Conservation (phyloP, 1,140 invertebrate genomes). For the Cyclargus thomasi region DNA sequence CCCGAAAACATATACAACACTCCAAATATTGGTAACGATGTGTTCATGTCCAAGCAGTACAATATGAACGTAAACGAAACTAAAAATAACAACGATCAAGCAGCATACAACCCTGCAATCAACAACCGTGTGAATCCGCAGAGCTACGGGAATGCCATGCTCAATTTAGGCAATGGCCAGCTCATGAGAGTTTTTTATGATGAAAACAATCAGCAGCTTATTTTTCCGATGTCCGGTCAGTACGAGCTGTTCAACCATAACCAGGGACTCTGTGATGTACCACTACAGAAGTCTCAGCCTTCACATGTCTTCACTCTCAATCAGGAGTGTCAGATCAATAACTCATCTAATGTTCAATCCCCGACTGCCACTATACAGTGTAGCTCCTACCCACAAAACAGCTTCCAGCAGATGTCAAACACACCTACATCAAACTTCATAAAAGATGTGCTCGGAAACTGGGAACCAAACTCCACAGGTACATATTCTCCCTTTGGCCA, state of each 20-base stretch:
- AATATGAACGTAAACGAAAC: slow-evolving; percentile 46
- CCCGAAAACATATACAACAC: slow-evolving; percentile 56
- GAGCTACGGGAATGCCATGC: slow-evolving; percentile 62
- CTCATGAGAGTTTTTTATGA: slow-evolving; percentile 62
- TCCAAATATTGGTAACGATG: slow-evolving; percentile 51
- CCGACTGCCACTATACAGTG: slow-evolving; percentile 38
- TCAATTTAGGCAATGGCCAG: slow-evolving; percentile 66
- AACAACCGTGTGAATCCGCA: slow-evolving; percentile 47
- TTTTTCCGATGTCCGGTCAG: slow-evolving; percentile 64
- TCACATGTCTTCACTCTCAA: slow-evolving; percentile 52
- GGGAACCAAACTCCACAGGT: slow-evolving; percentile 85
- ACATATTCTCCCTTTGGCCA: slow-evolving; percentile 88
- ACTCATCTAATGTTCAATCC: slow-evolving; percentile 42
- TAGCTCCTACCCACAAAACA: slow-evolving; percentile 43
- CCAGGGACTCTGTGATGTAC: slow-evolving; percentile 47
- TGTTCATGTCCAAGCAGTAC: slow-evolving; percentile 57
- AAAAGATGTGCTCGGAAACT: slow-evolving; percentile 87
- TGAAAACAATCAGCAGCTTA: slow-evolving; percentile 65
- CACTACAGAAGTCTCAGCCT: slow-evolving; percentile 39
- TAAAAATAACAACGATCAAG: slow-evolving; percentile 49
- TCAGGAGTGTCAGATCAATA: slow-evolving; percentile 50
- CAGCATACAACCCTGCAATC: slow-evolving; percentile 42
- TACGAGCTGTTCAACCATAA: slow-evolving; percentile 66
- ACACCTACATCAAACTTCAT: slow-evolving; percentile 71
- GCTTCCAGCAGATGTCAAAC: slow-evolving; percentile 36